Evolutionary conservation across 2,113 vertebrate species (phyloP).

Genomic region (Saccopteryx leptura): DNA sequence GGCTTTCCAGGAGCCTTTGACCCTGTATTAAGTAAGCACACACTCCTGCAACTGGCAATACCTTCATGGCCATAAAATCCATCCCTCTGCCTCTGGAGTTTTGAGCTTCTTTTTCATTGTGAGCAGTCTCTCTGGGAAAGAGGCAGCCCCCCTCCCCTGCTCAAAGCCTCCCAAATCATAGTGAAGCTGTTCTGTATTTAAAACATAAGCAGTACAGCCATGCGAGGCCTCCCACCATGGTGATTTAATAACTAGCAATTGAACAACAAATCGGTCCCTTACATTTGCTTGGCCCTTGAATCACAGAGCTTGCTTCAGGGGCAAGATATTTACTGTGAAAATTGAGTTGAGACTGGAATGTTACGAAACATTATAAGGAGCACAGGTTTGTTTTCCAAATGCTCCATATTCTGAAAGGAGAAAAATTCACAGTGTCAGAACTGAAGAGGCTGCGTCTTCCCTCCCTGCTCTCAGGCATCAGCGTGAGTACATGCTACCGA

Average conservation of each 20-base stretch:
- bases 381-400: constrained; percentile 66
- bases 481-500: constrained; percentile 77
- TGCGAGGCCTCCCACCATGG: neutral
- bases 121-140: neutral
- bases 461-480: constrained; percentile 21
- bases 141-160: neutral
- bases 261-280: neutral
- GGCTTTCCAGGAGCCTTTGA: neutral
- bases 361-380: constrained; percentile 79
- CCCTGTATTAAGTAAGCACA: neutral
- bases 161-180: neutral
- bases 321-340: constrained; percentile 58
- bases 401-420: constrained; percentile 15
- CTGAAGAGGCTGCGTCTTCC: neutral
- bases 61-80: neutral
- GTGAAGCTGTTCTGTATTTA: neutral
- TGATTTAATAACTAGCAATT: constrained; percentile 61
- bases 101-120: neutral
- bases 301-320: constrained; percentile 48
- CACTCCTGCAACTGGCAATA: neutral
- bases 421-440: neutral
- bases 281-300: constrained; percentile 46
- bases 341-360: constrained; percentile 56
- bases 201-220: neutral
- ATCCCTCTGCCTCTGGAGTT: neutral